A percentile compares a stretch with the other conserved stretches of the same genome.
phyloP scores from a whole-genome alignment of 2,797 vertebrate genomes.

The Sebastes ruberrimus region DNA sequence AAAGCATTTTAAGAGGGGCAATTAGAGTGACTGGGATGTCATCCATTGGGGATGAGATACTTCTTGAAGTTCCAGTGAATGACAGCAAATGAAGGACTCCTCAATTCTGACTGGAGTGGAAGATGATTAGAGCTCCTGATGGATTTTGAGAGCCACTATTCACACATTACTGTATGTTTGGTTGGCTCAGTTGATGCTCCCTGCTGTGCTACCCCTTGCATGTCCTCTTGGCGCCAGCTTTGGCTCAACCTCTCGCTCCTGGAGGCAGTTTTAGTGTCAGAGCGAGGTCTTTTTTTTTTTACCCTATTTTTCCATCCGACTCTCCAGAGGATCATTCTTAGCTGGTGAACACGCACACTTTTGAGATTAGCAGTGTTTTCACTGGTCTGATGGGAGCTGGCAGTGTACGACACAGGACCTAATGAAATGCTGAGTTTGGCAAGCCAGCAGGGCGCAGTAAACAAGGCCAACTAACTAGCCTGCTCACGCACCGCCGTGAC shows the following conservation, averaged over 20 bases:
- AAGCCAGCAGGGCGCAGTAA: constrained; percentile 56
- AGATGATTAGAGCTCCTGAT: not conserved
- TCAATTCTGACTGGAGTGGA: not conserved
- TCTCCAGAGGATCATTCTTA: constrained; percentile 56
- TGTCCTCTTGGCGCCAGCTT: constrained; percentile 26
- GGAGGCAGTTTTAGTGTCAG: constrained; percentile 48
- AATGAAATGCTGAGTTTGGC: constrained; percentile 66
- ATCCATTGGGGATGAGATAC: not conserved
- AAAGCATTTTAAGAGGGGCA: constrained; percentile 1
- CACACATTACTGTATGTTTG: not conserved
- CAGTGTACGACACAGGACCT: constrained; percentile 56
- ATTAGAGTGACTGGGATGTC: not conserved
- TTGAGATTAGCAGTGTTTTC: constrained; percentile 59
- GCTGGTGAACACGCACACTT: constrained; percentile 42
- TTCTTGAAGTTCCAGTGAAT: not conserved
- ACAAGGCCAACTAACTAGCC: constrained; percentile 51
- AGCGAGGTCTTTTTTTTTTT: constrained; percentile 30
- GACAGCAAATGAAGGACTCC: not conserved
- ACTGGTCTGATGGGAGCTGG: constrained; percentile 64
- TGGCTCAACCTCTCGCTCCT: constrained; percentile 46
- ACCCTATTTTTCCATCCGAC: constrained; percentile 28
- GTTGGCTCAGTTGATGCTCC: not conserved
- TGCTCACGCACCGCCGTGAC: constrained; percentile 43
- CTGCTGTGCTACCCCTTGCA: constrained; percentile 13
- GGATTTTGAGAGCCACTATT: not conserved